phyloP scores from a whole-genome alignment of 2,113 vertebrate genomes.

The Thunnus maccoyii region DNA sequence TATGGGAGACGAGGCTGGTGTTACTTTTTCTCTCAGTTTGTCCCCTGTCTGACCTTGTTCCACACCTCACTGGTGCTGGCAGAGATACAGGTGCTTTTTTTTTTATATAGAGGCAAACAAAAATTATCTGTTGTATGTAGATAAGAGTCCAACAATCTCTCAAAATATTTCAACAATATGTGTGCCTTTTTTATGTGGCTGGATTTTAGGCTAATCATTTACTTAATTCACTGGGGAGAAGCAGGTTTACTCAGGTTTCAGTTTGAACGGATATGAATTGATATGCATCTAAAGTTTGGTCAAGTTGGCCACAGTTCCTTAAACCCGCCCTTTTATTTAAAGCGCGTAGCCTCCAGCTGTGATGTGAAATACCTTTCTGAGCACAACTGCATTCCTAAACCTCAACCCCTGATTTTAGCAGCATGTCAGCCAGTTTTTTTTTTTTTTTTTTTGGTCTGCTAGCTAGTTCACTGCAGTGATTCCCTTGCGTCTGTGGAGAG shows the following conservation, averaged over 20 bases:
- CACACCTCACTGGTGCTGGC: conserved; percentile 9
- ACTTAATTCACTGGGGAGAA: neutral
- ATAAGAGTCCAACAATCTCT: conserved; percentile 9
- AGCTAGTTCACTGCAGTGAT: conserved; percentile 30
- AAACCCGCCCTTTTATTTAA: conserved; percentile 3
- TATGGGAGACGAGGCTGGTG: conserved; percentile 23
- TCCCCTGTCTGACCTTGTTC: conserved; percentile 31
- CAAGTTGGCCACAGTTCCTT: neutral
- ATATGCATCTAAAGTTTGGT: conserved; percentile 7
- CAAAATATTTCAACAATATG: neutral
- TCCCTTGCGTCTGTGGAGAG: conserved; percentile 41
- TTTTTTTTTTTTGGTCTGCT: neutral
- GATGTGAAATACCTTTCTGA: conserved; percentile 16
- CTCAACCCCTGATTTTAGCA: neutral
- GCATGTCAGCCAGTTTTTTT: conserved; percentile 1
- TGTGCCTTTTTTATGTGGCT: conserved; percentile 15
- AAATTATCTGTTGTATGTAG: conserved; percentile 41
- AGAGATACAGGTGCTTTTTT: neutral
- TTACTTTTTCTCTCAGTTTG: conserved; percentile 29
- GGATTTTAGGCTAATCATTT: conserved; percentile 41
- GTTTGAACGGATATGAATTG: conserved; percentile 17
- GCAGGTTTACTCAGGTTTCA: neutral
- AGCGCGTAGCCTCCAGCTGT: conserved; percentile 6
- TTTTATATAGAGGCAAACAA: conserved; percentile 19
- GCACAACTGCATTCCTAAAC: conserved; percentile 31